Evolutionary conservation across 1,140 invertebrate species (phyloP), one percentile per base, ranked within the genome.

Genomic region (Geopemphigus sp.): DNA sequence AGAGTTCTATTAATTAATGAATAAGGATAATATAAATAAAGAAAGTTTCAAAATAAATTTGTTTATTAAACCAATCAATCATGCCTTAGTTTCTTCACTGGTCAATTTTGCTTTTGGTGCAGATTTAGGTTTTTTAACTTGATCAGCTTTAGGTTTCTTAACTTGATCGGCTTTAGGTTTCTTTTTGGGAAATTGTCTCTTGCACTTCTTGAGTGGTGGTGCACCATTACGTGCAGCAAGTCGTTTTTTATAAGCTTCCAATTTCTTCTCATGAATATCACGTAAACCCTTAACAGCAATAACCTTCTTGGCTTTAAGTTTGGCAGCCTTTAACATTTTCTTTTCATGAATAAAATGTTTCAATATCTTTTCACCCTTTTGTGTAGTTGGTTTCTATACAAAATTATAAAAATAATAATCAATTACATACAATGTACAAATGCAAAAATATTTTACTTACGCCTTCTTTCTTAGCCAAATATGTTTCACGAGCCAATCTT

Each of bases 401-500:
- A 56, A 3, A n/a, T n/a, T n/a, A n/a, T n/a, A 50, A 56, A 11
- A 11, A 80, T 32, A 32, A 47, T n/a, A 11, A 14, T 19, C 11
- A 24, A 61, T n/a, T 29, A 45, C 8, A 29, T n/a, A n/a, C n/a
- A n/a, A n/a, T 32, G 3, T 19, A 32, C 17, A 19, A 19, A 63
- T 6, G 8, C 2, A 5, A 50, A 50, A 50, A 63, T 63, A 10
- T 32, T 66, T 45, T 70, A 83, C 83, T 82, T 82, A 82, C 83
- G 61, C 82, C 83, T 78, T 80, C 72, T 61, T 84, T 83, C 78
- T 83, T 82, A 14, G 82, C 81, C 50, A 81, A 64, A n/a, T 81
- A 80, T 29, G 81, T 76, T 47, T 82, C 82, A 66, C 81, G 82
- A 54, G 85, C 83, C 56, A 89, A 87, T 64, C 87, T 88, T 29